Conservation (phyloP, 2,113 vertebrate species). For the Pterocles gutturalis region DNA sequence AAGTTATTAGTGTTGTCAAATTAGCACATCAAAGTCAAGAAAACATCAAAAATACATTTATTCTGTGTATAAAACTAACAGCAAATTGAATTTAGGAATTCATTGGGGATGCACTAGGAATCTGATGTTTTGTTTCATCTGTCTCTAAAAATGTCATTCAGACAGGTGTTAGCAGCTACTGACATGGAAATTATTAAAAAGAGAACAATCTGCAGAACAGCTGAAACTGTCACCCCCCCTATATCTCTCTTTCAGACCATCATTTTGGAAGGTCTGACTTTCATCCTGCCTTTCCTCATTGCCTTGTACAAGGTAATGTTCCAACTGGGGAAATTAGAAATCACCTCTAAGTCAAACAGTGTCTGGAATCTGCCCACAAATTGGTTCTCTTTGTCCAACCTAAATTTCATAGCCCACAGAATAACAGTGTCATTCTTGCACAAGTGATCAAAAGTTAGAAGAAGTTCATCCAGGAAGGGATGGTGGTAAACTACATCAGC, state of each 20-base stretch:
- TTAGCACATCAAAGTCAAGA: neutral
- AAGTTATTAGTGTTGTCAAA: neutral
- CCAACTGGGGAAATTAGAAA: slow-evolving; percentile 89
- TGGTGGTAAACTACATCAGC: slow-evolving; percentile 95
- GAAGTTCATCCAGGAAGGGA: slow-evolving; percentile 88
- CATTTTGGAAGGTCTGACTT: neutral
- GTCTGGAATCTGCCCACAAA: slow-evolving; percentile 88
- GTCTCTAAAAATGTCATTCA: neutral
- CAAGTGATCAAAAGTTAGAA: slow-evolving; percentile 91
- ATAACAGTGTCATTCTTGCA: slow-evolving; percentile 88
- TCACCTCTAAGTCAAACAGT: slow-evolving; percentile 86
- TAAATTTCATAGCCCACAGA: slow-evolving; percentile 95
- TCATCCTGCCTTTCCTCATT: slow-evolving; percentile 75
- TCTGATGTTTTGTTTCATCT: neutral
- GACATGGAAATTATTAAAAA: neutral
- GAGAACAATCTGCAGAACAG: neutral
- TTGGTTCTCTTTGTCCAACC: slow-evolving; percentile 87
- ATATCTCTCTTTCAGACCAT: neutral
- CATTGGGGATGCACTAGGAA: neutral
- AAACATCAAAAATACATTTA: neutral
- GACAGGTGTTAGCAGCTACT: neutral
- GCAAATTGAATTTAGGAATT: neutral
- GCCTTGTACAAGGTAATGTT: slow-evolving; percentile 92
- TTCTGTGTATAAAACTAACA: neutral
- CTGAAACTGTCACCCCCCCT: neutral